These are phyloP conservation scores for Steinernema hermaphroditum DNA, from an alignment of 2,888 invertebrate genomes.

Conservation along the genomic window DNA sequence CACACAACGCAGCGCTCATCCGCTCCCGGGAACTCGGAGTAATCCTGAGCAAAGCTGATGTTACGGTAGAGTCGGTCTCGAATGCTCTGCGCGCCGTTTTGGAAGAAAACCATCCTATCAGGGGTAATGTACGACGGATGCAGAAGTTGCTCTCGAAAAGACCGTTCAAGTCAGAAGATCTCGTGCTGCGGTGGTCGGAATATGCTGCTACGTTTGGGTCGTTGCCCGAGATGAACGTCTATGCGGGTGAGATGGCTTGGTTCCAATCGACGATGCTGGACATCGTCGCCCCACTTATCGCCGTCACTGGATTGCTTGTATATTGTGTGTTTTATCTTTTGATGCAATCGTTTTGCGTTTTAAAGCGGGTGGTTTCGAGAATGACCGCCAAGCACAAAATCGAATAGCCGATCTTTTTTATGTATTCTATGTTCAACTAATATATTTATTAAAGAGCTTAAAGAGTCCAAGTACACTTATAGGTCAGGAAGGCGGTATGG, in stretches of 20 bases:
- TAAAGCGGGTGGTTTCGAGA: too few relatives aligned
- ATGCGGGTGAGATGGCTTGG: slow-evolving; percentile 6
- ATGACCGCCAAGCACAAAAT: too few relatives aligned
- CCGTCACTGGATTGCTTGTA: not conserved
- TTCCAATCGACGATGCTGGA: not conserved
- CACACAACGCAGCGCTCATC: slow-evolving; percentile 2
- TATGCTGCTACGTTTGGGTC: slow-evolving; percentile 8
- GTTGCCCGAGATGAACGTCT: slow-evolving; percentile 26
- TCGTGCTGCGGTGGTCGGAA: slow-evolving; percentile 1
- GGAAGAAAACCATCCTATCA: not conserved
- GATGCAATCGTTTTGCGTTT: too few relatives aligned
- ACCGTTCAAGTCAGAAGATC: slow-evolving; percentile 10
- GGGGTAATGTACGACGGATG: slow-evolving; percentile 1
- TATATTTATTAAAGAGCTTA: too few relatives aligned
- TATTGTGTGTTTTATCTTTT: too few relatives aligned
- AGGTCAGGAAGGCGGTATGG: too few relatives aligned
- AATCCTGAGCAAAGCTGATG: not conserved
- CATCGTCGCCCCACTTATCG: not conserved
- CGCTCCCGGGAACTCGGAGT: not conserved
- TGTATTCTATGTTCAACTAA: too few relatives aligned
- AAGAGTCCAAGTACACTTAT: too few relatives aligned
- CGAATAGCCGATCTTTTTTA: too few relatives aligned
- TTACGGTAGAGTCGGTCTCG: not conserved
- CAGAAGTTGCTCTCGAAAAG: not conserved
- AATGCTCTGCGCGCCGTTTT: not conserved